These are phyloP conservation scores for Leptinotarsa tumamoca DNA, from an alignment of 2,888 invertebrate genomes.

Conservation along the genomic window DNA sequence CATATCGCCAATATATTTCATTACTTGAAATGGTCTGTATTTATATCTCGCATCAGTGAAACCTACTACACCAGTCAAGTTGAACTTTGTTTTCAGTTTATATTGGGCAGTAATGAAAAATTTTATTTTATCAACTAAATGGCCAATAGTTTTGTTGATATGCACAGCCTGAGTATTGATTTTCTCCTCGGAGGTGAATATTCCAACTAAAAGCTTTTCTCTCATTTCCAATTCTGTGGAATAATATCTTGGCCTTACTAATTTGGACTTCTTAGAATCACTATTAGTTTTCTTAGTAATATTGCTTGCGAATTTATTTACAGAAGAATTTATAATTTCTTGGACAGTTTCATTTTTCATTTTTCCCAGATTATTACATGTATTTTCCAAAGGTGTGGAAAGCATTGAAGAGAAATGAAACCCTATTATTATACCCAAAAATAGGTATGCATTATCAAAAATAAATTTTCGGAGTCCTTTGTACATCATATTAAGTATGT, in stretches of 20 bases:
- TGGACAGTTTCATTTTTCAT: constrained; percentile 48
- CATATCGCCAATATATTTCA: constrained; percentile 91
- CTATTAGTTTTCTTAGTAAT: constrained; percentile 49
- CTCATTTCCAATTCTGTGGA: constrained; percentile 95
- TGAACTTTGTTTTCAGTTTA: constrained; percentile 61
- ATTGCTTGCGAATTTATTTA: constrained; percentile 49
- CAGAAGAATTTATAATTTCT: constrained; percentile 52
- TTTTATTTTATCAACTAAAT: constrained; percentile 84
- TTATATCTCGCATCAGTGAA: constrained; percentile 84
- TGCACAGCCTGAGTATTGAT: constrained; percentile 81
- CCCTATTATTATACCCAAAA: constrained; percentile 58
- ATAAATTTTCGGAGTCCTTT: constrained; percentile 40
- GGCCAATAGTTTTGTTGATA: constrained; percentile 89
- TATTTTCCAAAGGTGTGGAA: constrained; percentile 41
- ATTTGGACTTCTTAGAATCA: constrained; percentile 64
- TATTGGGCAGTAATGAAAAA: constrained; percentile 66
- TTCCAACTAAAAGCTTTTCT: constrained; percentile 88
- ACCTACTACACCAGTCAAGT: constrained; percentile 76
- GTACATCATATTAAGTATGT: constrained; percentile 24
- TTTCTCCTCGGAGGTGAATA: constrained; percentile 82
- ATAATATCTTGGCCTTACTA: constrained; percentile 90
- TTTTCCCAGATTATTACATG: constrained; percentile 38
- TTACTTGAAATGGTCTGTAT: constrained; percentile 85
- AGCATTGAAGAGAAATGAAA: constrained; percentile 56
- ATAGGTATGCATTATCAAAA: constrained; percentile 57